A percentile compares a stretch with the other conserved stretches of the same genome.
phyloP scores from a whole-genome alignment of 2,797 vertebrate species.

The Sebastes umbrosus region DNA sequence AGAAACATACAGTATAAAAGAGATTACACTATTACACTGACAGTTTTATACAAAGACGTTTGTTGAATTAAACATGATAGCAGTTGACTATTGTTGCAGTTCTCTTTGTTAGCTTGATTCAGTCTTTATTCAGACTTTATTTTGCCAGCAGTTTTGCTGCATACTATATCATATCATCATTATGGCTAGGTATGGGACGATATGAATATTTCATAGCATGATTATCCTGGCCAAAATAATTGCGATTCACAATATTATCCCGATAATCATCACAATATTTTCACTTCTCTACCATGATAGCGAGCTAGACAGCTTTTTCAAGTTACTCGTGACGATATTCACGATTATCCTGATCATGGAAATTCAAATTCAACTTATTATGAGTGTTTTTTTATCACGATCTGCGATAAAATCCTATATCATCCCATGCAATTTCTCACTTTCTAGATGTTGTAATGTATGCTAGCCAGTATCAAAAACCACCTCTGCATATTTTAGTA shows the following conservation, averaged over 20 bases:
- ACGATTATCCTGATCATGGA: too few relatives aligned
- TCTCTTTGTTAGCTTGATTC: background rate
- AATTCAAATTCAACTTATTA: accelerated
- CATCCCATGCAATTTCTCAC: background rate
- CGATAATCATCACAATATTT: too few relatives aligned
- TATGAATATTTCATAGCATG: too few relatives aligned
- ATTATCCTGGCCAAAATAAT: too few relatives aligned
- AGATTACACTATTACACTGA: background rate
- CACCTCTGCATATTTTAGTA: background rate
- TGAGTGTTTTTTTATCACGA: too few relatives aligned
- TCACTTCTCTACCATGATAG: too few relatives aligned
- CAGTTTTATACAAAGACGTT: background rate
- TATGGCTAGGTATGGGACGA: too few relatives aligned
- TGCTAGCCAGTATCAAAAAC: background rate
- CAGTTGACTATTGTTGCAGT: background rate
- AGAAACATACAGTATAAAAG: background rate
- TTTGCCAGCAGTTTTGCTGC: background rate
- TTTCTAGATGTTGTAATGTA: background rate
- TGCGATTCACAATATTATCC: too few relatives aligned
- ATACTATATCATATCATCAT: background rate
- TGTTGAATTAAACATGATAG: background rate
- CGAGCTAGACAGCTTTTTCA: too few relatives aligned
- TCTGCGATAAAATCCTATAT: too few relatives aligned
- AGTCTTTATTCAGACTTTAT: background rate
- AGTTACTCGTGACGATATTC: too few relatives aligned